A percentile compares a stretch with the other conserved stretches of the same genome.
phyloP scores from a whole-genome alignment of 2,113 vertebrate species.

The Eurypyga helias region DNA sequence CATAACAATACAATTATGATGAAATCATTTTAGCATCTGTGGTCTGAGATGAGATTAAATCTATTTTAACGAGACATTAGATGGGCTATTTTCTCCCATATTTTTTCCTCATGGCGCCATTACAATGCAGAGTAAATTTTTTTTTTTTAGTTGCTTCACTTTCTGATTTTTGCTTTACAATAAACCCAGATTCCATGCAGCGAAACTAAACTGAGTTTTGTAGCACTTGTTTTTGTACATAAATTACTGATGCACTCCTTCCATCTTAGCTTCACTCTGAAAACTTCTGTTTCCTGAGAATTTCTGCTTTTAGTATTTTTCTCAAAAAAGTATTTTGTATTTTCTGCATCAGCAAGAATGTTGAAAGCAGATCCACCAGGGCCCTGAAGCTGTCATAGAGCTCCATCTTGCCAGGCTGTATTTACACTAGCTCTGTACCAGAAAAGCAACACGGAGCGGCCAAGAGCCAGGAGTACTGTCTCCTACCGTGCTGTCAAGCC shows the following conservation, averaged over 20 bases:
- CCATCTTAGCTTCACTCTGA: neutral
- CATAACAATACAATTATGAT: conserved; percentile 68
- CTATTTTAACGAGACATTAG: conserved; percentile 41
- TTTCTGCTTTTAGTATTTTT: neutral
- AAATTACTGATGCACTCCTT: neutral
- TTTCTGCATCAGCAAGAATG: neutral
- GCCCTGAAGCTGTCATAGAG: neutral
- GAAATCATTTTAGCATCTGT: conserved; percentile 65
- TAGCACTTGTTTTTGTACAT: neutral
- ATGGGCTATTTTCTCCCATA: conserved; percentile 17
- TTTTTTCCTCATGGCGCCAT: conserved; percentile 15
- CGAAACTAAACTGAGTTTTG: neutral
- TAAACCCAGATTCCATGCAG: neutral
- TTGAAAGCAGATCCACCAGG: neutral
- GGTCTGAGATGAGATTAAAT: conserved; percentile 60
- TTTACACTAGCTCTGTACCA: neutral
- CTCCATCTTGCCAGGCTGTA: neutral
- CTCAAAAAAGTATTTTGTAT: neutral
- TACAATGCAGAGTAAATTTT: neutral
- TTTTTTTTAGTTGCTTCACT: neutral
- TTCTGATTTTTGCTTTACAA: neutral
- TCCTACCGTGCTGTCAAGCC: rapidly evolving
- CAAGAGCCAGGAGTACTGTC: neutral
- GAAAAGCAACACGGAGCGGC: neutral
- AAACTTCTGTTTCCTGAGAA: neutral